Evolutionary conservation across 2,797 vertebrate species (phyloP).

Genomic region (Gymnodraco acuticeps): DNA sequence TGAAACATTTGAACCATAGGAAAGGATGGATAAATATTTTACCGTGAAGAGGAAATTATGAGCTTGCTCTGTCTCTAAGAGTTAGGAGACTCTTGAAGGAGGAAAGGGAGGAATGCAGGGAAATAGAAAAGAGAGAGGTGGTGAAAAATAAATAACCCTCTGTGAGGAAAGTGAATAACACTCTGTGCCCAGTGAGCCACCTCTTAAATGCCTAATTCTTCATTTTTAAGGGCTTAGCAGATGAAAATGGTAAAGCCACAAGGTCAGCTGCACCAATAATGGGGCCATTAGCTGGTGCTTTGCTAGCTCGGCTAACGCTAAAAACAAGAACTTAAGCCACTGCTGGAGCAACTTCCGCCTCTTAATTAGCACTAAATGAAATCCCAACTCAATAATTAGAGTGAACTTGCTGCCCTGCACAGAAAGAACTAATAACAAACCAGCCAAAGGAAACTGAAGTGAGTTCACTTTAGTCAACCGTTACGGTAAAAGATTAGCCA

Average conservation of each 20-base stretch:
- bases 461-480: constrained; percentile 56
- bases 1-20: constrained; percentile 70
- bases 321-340: constrained; percentile 40
- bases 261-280: constrained; percentile 65
- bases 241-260: constrained; percentile 57
- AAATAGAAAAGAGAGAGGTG: constrained; percentile 26
- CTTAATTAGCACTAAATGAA: constrained; percentile 55
- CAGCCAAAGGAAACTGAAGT: constrained; percentile 37
- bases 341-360: constrained; percentile 35
- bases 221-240: constrained; percentile 66
- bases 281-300: constrained; percentile 57
- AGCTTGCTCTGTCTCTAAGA: constrained; percentile 47
- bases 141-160: constrained; percentile 44
- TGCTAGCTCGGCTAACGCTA: constrained; percentile 38
- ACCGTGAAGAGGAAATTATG: constrained; percentile 66
- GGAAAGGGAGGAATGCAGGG: constrained; percentile 14
- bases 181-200: constrained; percentile 31
- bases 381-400: constrained; percentile 41
- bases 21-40: constrained; percentile 78
- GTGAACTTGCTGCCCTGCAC: constrained; percentile 30
- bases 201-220: constrained; percentile 61
- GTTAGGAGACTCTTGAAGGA: constrained; percentile 23
- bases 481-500: constrained; percentile 47
- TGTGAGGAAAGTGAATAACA: constrained; percentile 47
- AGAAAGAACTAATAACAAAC: constrained; percentile 37